These are phyloP conservation scores for Monoplex corrugatus DNA, from an alignment of 2,888 invertebrate genomes.

Conservation along the genomic window DNA sequence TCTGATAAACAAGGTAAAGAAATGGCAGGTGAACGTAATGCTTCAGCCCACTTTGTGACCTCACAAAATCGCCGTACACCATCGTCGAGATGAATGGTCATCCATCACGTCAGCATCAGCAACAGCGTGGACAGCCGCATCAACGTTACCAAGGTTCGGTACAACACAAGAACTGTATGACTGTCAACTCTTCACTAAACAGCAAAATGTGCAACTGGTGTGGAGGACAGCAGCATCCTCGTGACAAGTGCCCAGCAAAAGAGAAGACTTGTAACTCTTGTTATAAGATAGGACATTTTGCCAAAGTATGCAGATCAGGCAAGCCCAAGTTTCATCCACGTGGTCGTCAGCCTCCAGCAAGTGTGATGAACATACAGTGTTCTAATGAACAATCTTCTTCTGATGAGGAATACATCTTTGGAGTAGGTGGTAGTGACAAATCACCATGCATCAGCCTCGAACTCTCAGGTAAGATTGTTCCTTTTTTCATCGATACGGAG, in stretches of 20 bases:
- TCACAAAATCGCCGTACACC: too few species aligned
- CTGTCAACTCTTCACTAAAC: too few species aligned
- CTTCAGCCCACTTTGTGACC: not conserved
- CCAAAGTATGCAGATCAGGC: constrained; percentile 37
- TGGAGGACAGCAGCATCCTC: constrained; percentile 34
- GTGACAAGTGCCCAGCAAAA: constrained; percentile 25
- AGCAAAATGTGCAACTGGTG: constrained; percentile 11
- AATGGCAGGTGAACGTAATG: constrained; percentile 38
- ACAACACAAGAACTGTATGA: too few species aligned
- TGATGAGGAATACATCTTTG: constrained; percentile 36
- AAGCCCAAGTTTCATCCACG: constrained; percentile 5
- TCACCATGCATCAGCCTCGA: not conserved
- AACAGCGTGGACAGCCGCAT: not conserved
- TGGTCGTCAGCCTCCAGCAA: not conserved
- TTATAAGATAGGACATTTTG: constrained; percentile 33
- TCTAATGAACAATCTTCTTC: not conserved
- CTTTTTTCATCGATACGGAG: not conserved
- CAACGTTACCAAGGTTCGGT: not conserved
- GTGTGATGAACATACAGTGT: not conserved
- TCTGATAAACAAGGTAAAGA: constrained; percentile 39
- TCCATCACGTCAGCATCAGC: not conserved
- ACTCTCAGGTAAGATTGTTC: not conserved
- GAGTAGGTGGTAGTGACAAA: not conserved
- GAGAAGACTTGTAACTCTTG: constrained; percentile 39
- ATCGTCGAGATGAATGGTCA: not conserved